phyloP scores from a whole-genome alignment of 2,797 vertebrate genomes.

The Ctenopoma multispine region DNA sequence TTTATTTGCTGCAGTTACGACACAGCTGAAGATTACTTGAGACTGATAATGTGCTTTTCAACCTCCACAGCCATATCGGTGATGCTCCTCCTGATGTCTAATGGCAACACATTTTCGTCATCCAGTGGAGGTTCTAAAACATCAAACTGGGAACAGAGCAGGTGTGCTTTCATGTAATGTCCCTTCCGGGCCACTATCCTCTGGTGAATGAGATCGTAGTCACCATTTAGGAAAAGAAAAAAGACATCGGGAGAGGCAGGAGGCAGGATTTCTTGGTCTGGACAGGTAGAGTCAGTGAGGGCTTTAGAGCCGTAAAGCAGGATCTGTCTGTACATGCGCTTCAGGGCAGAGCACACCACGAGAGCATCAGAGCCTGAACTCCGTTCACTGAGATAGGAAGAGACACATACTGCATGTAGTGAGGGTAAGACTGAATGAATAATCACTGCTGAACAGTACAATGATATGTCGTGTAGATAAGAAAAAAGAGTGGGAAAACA shows the following conservation, averaged over 20 bases:
- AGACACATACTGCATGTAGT: slow-evolving; percentile 11
- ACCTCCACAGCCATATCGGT: slow-evolving; percentile 82
- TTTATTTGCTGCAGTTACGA: not conserved
- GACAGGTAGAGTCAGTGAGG: slow-evolving; percentile 4
- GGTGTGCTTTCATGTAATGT: slow-evolving; percentile 89
- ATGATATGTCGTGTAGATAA: not conserved
- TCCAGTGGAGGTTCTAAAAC: slow-evolving; percentile 85
- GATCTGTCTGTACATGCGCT: slow-evolving; percentile 86
- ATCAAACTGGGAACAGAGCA: slow-evolving; percentile 91
- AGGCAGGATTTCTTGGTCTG: slow-evolving; percentile 35
- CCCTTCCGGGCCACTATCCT: slow-evolving; percentile 84
- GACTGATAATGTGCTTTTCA: slow-evolving; percentile 58
- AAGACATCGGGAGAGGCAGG: slow-evolving; percentile 71
- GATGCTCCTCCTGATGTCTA: slow-evolving; percentile 82
- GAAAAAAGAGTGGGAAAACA: not conserved
- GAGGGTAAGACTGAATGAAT: not conserved
- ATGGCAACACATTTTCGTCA: slow-evolving; percentile 85
- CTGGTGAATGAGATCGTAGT: slow-evolving; percentile 82
- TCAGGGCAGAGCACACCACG: slow-evolving; percentile 92
- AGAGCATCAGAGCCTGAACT: slow-evolving; percentile 77
- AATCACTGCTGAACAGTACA: not conserved
- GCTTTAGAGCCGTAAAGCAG: slow-evolving; percentile 80
- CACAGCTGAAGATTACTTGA: slow-evolving; percentile 2
- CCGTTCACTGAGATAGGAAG: slow-evolving; percentile 68
- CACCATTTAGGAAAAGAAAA: slow-evolving; percentile 87